phyloP scores from a whole-genome alignment of 2,888 invertebrate genomes.

The Eulithis testata region DNA sequence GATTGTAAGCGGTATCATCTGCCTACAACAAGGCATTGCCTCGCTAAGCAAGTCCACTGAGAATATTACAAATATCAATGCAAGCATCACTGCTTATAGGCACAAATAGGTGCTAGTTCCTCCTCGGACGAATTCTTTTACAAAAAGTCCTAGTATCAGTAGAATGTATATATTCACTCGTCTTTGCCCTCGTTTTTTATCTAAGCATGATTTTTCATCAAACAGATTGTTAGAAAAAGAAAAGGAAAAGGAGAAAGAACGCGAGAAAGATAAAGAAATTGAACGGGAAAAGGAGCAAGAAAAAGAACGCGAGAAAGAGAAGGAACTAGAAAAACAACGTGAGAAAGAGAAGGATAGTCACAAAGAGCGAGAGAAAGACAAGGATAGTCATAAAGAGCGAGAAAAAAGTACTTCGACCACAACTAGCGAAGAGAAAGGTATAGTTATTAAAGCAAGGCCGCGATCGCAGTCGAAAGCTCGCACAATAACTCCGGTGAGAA shows the following conservation, averaged over 20 bases:
- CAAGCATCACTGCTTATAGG: too few relatives aligned
- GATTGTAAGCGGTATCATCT: too few relatives aligned
- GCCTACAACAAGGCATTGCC: too few relatives aligned
- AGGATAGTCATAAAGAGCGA: constrained; percentile 57
- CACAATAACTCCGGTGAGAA: constrained; percentile 59
- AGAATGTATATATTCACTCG: too few relatives aligned
- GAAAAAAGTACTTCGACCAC: constrained; percentile 57
- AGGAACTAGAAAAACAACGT: constrained; percentile 52
- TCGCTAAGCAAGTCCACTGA: too few relatives aligned
- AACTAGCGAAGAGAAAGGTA: constrained; percentile 67
- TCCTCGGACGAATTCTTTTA: too few relatives aligned
- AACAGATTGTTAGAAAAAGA: constrained; percentile 39
- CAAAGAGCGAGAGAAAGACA: constrained; percentile 54
- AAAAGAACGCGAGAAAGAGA: constrained; percentile 48
- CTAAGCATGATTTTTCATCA: not conserved
- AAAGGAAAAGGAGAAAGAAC: constrained; percentile 59
- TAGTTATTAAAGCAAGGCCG: constrained; percentile 63
- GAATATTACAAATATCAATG: too few relatives aligned
- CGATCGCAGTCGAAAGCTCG: constrained; percentile 75
- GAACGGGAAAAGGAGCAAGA: constrained; percentile 49
- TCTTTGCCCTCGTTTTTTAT: too few relatives aligned
- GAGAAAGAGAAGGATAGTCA: constrained; percentile 58
- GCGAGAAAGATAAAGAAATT: constrained; percentile 57
- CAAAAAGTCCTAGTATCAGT: too few relatives aligned
- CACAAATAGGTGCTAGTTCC: too few relatives aligned